phyloP scores from a whole-genome alignment of 2,888 invertebrate genomes.

The Coelopa pilipes region DNA sequence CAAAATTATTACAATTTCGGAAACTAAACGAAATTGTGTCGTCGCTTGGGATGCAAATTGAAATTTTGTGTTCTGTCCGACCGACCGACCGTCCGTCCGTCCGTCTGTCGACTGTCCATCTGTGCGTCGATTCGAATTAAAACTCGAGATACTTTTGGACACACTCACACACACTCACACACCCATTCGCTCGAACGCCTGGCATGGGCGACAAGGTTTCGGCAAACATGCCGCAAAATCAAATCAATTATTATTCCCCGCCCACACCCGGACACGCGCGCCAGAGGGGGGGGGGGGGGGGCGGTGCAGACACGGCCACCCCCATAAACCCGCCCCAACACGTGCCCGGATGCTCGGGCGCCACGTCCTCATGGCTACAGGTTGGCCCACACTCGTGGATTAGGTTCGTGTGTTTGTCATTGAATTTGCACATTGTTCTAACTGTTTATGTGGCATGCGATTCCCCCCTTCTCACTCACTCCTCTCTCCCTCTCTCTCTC shows the following conservation, averaged over 20 bases:
- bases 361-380: not conserved
- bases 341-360: not conserved
- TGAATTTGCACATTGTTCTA: slow-evolving; percentile 23
- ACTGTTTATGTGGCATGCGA: not conserved
- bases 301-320: too few relatives aligned
- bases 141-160: slow-evolving; percentile 16
- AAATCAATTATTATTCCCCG: slow-evolving; percentile 9
- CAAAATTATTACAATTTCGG: slow-evolving; percentile 17
- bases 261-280: not conserved
- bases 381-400: not conserved
- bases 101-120: too few relatives aligned
- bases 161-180: not conserved
- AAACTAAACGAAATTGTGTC: slow-evolving; percentile 18
- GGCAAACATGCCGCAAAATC: slow-evolving; percentile 24
- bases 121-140: slow-evolving; percentile 28
- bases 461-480: not conserved
- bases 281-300: too few relatives aligned
- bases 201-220: not conserved
- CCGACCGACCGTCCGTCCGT: too few relatives aligned
- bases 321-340: not conserved
- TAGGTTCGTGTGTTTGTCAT: slow-evolving; percentile 5
- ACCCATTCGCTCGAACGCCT: not conserved
- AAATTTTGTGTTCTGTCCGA: slow-evolving; percentile 14
- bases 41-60: slow-evolving; percentile 6
- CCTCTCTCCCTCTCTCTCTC: not conserved